A percentile compares a stretch with the other conserved stretches of the same genome.
phyloP scores from a whole-genome alignment of 2,888 invertebrate genomes.

The Aromia moschata region DNA sequence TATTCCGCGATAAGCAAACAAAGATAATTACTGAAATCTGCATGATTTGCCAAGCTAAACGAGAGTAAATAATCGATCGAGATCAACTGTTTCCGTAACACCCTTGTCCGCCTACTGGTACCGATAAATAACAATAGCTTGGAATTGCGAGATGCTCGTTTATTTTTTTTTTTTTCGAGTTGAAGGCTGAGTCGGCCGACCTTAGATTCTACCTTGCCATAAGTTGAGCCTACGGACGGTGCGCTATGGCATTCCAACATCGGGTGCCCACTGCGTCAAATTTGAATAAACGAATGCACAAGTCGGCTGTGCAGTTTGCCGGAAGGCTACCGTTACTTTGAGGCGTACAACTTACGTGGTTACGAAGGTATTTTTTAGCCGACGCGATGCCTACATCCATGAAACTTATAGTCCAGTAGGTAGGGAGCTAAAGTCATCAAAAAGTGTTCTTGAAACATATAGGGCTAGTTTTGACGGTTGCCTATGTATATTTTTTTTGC shows the following conservation, averaged over 20 bases:
- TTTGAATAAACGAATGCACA: background rate
- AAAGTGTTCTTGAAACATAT: too few species aligned
- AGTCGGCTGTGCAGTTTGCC: background rate
- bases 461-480: too few species aligned
- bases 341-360: background rate
- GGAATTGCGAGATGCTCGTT: conserved; percentile 6
- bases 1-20: background rate
- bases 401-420: too few species aligned
- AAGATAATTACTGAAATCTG: background rate
- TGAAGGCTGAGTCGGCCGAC: conserved; percentile 21
- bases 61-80: background rate
- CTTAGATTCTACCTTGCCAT: conserved; percentile 8
- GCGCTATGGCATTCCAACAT: conserved; percentile 15
- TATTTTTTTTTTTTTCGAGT: conserved; percentile 4
- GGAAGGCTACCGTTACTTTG: background rate
- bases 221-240: conserved; percentile 4
- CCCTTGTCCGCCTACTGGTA: conserved; percentile 6
- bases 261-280: conserved; percentile 2
- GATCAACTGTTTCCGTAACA: conserved; percentile 5
- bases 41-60: background rate
- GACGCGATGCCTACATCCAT: too few species aligned
- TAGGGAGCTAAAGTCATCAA: too few species aligned
- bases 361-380: background rate
- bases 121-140: background rate
- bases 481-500: too few species aligned